These are phyloP conservation scores for Engraulis encrasicolus DNA, from an alignment of 2,113 vertebrate species.

Conservation along the genomic window DNA sequence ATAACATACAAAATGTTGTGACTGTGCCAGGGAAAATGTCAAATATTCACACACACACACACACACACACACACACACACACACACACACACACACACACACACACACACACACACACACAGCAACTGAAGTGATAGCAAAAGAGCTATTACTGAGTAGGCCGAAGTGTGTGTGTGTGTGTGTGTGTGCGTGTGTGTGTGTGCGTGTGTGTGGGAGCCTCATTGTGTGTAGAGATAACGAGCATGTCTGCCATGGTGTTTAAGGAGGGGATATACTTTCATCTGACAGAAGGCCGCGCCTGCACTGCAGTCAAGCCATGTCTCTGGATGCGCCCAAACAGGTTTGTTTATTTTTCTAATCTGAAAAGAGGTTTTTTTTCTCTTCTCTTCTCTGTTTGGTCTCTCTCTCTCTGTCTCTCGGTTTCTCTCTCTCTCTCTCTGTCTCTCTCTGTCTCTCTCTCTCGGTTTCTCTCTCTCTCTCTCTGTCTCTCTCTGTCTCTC, in stretches of 20 bases:
- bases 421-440: too few relatives aligned
- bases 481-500: too few relatives aligned
- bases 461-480: too few relatives aligned
- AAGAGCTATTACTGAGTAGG: constrained; percentile 59
- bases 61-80: too few relatives aligned
- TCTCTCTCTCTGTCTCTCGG: too few relatives aligned
- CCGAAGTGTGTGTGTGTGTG: too few relatives aligned
- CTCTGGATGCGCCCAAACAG: constrained; percentile 68
- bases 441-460: too few relatives aligned
- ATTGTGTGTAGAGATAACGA: constrained; percentile 66
- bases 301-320: constrained; percentile 59
- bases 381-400: neutral
- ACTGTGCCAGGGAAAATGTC: too few relatives aligned
- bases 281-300: constrained; percentile 64
- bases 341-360: constrained; percentile 77
- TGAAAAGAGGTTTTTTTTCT: constrained; percentile 56
- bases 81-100: constrained; percentile 23
- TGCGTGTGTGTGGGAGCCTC: constrained; percentile 59
- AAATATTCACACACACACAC: too few relatives aligned
- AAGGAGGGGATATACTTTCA: constrained; percentile 72
- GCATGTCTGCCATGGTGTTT: constrained; percentile 64
- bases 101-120: neutral
- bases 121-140: constrained; percentile 35
- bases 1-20: too few relatives aligned
- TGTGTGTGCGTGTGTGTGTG: too few relatives aligned